phyloP scores from a whole-genome alignment of 2,797 vertebrate genomes.

The Phalanger gymnotis region DNA sequence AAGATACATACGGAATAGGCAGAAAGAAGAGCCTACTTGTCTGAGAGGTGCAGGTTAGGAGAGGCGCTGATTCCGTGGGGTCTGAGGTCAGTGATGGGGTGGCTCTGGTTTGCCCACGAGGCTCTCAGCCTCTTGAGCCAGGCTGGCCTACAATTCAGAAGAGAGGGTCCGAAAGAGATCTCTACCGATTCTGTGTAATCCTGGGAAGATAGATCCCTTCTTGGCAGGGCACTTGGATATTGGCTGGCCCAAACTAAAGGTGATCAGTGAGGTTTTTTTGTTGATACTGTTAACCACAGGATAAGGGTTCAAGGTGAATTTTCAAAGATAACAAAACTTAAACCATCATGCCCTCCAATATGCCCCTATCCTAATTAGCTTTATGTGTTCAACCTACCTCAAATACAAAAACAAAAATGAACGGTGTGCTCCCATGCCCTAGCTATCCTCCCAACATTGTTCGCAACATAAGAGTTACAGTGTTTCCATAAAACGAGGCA shows the following conservation, averaged over 20 bases:
- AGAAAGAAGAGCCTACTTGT: neutral
- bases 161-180: neutral
- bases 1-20: neutral
- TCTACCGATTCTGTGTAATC: neutral
- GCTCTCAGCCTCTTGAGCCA: neutral
- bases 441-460: neutral
- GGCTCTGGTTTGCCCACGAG: neutral
- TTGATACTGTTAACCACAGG: neutral
- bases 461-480: neutral
- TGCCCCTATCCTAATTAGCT: neutral
- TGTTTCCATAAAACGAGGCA: conserved; percentile 4
- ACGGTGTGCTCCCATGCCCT: neutral
- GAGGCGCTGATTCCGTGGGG: neutral
- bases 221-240: neutral
- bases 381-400: conserved; percentile 11
- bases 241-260: neutral
- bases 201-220: neutral
- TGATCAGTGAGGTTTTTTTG: neutral
- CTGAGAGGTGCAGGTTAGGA: neutral
- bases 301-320: conserved; percentile 9
- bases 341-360: conserved; percentile 1
- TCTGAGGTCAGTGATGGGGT: neutral
- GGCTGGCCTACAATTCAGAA: neutral
- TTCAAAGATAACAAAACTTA: conserved; percentile 18
- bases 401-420: conserved; percentile 1